Evolutionary conservation across 2,797 vertebrate species (phyloP).

Genomic region (Capromys pilorides): DNA sequence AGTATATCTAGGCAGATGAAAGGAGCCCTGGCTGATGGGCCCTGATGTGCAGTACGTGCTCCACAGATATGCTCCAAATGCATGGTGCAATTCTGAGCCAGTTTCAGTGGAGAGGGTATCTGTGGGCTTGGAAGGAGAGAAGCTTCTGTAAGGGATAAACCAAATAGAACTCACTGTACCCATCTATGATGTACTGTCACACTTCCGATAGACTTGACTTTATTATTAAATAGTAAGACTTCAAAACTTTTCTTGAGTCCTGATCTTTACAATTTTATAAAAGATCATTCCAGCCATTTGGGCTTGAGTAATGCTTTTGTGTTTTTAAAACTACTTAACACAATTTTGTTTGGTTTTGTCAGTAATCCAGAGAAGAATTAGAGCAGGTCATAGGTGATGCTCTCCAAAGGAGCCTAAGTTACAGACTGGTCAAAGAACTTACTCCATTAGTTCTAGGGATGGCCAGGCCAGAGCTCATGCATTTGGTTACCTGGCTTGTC

Average conservation of each 20-base stretch:
- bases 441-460: background rate
- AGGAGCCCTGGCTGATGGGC: background rate
- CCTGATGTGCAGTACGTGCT: background rate
- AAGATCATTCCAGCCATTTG: background rate
- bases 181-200: background rate
- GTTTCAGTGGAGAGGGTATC: background rate
- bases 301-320: slow-evolving; percentile 26
- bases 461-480: background rate
- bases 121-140: background rate
- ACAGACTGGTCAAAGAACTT: background rate
- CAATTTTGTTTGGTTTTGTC: background rate
- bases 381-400: background rate
- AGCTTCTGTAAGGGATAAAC: background rate
- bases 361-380: background rate
- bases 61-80: no score
- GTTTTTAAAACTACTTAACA: background rate
- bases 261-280: background rate
- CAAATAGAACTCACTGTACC: background rate
- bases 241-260: slow-evolving; percentile 23
- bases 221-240: slow-evolving; percentile 19
- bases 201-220: background rate
- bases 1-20: background rate
- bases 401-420: background rate
- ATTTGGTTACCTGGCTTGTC: background rate
- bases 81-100: background rate